phyloP scores from a whole-genome alignment of 2,888 invertebrate species.

The Zaprionus obscuricornis region DNA sequence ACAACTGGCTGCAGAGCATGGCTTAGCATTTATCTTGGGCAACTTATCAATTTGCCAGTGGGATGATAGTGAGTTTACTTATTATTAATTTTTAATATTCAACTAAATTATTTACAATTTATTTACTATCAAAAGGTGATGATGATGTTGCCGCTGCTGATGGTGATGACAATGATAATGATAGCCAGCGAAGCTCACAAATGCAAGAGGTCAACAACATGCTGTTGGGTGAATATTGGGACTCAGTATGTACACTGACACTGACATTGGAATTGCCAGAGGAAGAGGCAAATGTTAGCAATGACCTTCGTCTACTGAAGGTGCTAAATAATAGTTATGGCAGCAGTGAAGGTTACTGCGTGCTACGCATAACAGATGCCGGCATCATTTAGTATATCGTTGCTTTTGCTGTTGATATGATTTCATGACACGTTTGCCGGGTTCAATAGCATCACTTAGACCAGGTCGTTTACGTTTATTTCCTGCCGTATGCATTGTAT shows the following conservation, averaged over 20 bases:
- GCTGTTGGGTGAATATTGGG: constrained; percentile 57
- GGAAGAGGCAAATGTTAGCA: constrained; percentile 2
- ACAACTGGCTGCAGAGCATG: constrained; percentile 59
- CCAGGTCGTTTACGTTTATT: constrained; percentile 90
- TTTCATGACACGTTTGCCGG: constrained; percentile 93
- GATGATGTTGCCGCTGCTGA: constrained; percentile 21
- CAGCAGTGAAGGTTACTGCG: constrained; percentile 52
- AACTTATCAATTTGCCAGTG: constrained; percentile 57
- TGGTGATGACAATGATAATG: constrained; percentile 18
- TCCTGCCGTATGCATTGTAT: neutral
- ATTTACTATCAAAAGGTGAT: constrained; percentile 1
- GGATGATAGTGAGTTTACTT: constrained; percentile 32
- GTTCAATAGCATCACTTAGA: constrained; percentile 89
- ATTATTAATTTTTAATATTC: neutral
- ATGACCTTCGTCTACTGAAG: constrained; percentile 47
- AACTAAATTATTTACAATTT: constrained; percentile 6
- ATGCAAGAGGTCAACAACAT: constrained; percentile 11
- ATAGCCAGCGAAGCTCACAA: neutral
- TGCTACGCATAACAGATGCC: constrained; percentile 53
- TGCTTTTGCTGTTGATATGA: constrained; percentile 87
- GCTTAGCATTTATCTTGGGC: constrained; percentile 63
- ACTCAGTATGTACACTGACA: constrained; percentile 54
- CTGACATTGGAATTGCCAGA: constrained; percentile 48
- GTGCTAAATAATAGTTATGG: constrained; percentile 65
- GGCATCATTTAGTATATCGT: constrained; percentile 79